Base-by-base conservation (phyloP, 2,113 vertebrate genomes). In the Etheostoma cragini region DNA sequence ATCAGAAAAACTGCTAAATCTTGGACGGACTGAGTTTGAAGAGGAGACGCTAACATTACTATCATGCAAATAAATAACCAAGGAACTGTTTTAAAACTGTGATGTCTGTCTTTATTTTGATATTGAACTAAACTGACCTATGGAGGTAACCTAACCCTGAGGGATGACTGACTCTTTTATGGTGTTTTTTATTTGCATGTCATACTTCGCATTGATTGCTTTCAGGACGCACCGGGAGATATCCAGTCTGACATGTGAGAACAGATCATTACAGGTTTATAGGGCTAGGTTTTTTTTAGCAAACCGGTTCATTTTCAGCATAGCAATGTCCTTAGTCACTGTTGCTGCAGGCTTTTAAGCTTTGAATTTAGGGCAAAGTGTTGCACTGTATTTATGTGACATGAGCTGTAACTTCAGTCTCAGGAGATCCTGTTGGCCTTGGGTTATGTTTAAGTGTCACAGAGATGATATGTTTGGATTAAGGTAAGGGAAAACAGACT, bases 41-140 rank as follows among this genome's bases (percentile, higher is more conserved):
- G 14, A 57, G 65, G 77, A 75, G 56, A 75, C 56, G 78, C 82
- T 69, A 50, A 80, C 69, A 49, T 66, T 87, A 58, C 76, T 72
- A 19, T 84, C 71, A 77, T 84, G 81, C 89, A 90, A 92, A 93
- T 93, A 93, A 92, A 93, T 88, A 85, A 86, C 82, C 68, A 65
- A 80, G 38, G 49, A 92, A 78, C 64, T 85, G 80, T 90, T 88
- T 87, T 83, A 76, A 83, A 80, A 60, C 35, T 74, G 53, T 38
- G 58, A 21, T 4, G 17, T 3, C 11, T 46, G 57, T 57, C 69
- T 89, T 82, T 66, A 21, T 81, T 76, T 21, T 30, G 11, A 63
- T 21, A 47, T 8, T 4, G 16, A 11, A 30, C 24, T n/a, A 1
- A 61, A 24, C 38, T 30, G 30, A 68, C 14, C 26, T 15, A 1